phyloP scores from a whole-genome alignment of 2,888 invertebrate genomes.

The Pyrgus malvae region DNA sequence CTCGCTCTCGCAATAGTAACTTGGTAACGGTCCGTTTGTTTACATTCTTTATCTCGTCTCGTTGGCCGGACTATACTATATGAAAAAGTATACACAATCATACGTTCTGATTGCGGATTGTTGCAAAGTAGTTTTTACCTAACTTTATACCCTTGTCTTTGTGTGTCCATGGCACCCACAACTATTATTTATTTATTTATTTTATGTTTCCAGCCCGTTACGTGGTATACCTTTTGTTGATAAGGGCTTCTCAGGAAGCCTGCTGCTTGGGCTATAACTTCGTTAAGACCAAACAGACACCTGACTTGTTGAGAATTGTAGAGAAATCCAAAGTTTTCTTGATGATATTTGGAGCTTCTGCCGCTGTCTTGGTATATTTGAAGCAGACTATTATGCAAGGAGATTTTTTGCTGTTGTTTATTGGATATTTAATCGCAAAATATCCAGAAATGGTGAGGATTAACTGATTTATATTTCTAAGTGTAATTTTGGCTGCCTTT shows the following conservation, averaged over 20 bases:
- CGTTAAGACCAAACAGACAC: conserved; percentile 21
- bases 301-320: conserved; percentile 28
- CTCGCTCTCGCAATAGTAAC: no score
- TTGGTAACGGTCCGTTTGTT: no score
- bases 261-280: conserved; percentile 34
- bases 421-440: conserved; percentile 46
- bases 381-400: conserved; percentile 40
- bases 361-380: conserved; percentile 37
- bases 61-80: no score
- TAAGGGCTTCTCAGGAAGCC: conserved; percentile 39
- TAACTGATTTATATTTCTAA: not conserved
- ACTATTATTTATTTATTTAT: conserved; percentile 8
- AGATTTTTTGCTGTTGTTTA: conserved; percentile 47
- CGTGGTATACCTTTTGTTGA: conserved; percentile 46
- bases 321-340: conserved; percentile 37
- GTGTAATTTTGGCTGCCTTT: no score
- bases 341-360: conserved; percentile 34
- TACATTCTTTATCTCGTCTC: no score
- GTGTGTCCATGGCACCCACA: no score
- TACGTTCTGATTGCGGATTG: no score
- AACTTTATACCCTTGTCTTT: no score
- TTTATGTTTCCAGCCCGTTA: conserved; percentile 50
- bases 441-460: conserved; percentile 53
- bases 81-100: no score
- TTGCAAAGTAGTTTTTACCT: no score